These are phyloP conservation scores for Leptobrachium ailaonicum DNA, from an alignment of 2,113 vertebrate genomes.

Conservation along the genomic window DNA sequence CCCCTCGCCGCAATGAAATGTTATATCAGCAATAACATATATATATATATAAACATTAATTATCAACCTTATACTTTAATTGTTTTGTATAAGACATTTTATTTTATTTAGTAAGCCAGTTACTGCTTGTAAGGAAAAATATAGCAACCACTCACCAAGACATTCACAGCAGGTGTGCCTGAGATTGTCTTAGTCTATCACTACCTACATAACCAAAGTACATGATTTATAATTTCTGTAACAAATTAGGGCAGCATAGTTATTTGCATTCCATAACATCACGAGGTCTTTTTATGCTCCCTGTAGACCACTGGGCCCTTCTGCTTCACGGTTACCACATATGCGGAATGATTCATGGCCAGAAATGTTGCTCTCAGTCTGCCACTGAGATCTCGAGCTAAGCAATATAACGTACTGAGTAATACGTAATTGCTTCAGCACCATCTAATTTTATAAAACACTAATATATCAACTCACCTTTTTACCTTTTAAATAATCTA, in stretches of 20 bases:
- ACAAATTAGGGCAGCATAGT: constrained; percentile 11
- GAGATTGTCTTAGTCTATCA: not conserved
- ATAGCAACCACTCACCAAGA: no score
- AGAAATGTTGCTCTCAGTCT: constrained; percentile 36
- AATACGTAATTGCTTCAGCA: constrained; percentile 40
- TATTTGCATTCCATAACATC: constrained; percentile 39
- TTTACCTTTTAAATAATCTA: constrained; percentile 23
- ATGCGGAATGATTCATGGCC: constrained; percentile 42
- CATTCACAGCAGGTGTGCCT: no score
- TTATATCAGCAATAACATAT: no score
- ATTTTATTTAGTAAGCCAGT: no score
- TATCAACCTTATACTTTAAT: no score
- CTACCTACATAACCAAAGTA: constrained; percentile 1
- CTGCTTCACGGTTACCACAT: constrained; percentile 19
- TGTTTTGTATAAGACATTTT: no score
- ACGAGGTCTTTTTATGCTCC: constrained; percentile 20
- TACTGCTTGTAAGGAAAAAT: no score
- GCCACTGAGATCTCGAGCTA: constrained; percentile 40
- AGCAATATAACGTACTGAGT: constrained; percentile 45
- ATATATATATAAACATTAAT: no score
- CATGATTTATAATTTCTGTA: constrained; percentile 25
- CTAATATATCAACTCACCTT: constrained; percentile 39
- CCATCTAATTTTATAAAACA: constrained; percentile 32
- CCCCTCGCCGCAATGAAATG: no score
- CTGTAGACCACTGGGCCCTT: constrained; percentile 29